Conservation (phyloP, 2,113 vertebrate species). For the Crocuta crocuta region DNA sequence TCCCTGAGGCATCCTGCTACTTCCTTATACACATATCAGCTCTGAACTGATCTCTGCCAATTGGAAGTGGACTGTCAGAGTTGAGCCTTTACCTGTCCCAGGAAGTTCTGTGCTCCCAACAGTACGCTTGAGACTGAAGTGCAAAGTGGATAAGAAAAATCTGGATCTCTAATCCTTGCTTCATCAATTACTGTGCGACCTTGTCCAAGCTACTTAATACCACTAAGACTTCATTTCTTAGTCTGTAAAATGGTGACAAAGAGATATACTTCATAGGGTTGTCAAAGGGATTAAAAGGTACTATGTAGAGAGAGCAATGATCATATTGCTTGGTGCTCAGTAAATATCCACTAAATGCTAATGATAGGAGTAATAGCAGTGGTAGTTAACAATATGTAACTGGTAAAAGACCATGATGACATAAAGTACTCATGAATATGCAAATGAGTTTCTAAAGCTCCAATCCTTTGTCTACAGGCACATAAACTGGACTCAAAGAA, state of each 20-base stretch:
- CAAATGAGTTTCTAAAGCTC: not conserved
- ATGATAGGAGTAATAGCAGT: not conserved
- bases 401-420: not conserved
- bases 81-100: not conserved
- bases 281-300: not conserved
- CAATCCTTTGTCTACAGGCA: not conserved
- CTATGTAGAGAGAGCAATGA: not conserved
- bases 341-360: not conserved
- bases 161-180: not conserved
- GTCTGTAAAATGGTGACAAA: conserved; percentile 39
- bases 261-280: not conserved
- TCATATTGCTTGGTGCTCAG: not conserved
- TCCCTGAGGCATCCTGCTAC: not conserved
- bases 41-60: not conserved
- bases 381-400: not conserved
- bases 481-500: conserved; percentile 42
- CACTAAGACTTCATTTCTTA: not conserved
- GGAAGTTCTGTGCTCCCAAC: not conserved
- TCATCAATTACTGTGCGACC: not conserved
- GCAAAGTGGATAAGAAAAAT: conserved; percentile 3
- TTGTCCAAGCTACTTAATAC: not conserved
- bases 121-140: not conserved
- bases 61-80: not conserved
- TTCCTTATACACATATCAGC: not conserved
- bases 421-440: not conserved